A percentile compares a stretch with the other conserved stretches of the same genome.
phyloP scores from a whole-genome alignment of 2,797 vertebrate genomes.

The Lycodopsis pacificus region DNA sequence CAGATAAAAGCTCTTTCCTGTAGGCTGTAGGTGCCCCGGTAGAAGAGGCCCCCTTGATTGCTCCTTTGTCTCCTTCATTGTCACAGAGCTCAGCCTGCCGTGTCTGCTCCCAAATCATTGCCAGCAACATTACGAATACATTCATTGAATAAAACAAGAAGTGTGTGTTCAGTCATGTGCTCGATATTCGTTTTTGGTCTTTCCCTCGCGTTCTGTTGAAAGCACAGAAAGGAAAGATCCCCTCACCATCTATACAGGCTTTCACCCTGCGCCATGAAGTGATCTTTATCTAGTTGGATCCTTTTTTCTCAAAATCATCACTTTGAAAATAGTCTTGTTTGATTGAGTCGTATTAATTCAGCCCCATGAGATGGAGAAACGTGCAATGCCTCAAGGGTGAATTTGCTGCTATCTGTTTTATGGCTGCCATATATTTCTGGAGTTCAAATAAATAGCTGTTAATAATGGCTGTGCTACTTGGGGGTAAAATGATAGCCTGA shows the following conservation, averaged over 20 bases:
- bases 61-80: conserved; percentile 67
- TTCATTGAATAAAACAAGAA: conserved; percentile 71
- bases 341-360: conserved; percentile 72
- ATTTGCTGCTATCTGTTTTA: conserved; percentile 65
- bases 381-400: conserved; percentile 49
- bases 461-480: conserved; percentile 62
- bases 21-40: conserved; percentile 51
- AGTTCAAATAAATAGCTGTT: conserved; percentile 65
- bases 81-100: conserved; percentile 53
- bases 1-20: conserved; percentile 66
- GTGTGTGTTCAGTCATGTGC: conserved; percentile 50
- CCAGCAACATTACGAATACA: conserved; percentile 48
- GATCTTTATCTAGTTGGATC: conserved; percentile 49
- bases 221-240: conserved; percentile 36
- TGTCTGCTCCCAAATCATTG: conserved; percentile 51
- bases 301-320: conserved; percentile 60
- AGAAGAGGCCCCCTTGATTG: conserved; percentile 63
- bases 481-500: conserved; percentile 60
- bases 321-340: conserved; percentile 64
- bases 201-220: conserved; percentile 33
- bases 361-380: conserved; percentile 59
- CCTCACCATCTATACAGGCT: conserved; percentile 46
- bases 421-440: conserved; percentile 57
- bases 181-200: conserved; percentile 57
- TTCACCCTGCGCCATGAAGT: conserved; percentile 45